Conservation (phyloP, 2,888 invertebrate species). For the Venustoraphidia nigricollis region DNA sequence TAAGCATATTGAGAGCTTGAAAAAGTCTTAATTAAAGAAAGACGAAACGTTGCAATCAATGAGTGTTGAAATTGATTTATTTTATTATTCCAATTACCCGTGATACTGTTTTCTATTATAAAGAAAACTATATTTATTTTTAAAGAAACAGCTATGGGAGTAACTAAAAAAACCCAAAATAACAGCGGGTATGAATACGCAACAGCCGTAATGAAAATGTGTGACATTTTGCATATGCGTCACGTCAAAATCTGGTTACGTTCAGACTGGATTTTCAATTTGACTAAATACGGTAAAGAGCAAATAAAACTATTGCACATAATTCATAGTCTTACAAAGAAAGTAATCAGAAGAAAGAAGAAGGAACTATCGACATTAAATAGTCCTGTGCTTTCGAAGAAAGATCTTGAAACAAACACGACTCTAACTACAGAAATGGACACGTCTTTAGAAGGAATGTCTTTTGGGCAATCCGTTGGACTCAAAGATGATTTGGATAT, state of each 20-base stretch:
- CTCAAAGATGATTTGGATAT: constrained; percentile 65
- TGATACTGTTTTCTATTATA: too few relatives aligned
- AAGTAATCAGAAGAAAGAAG: constrained; percentile 50
- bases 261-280: constrained; percentile 60
- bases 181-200: constrained; percentile 73
- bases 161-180: constrained; percentile 67
- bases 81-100: too few relatives aligned
- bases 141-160: constrained; percentile 77
- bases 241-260: constrained; percentile 68
- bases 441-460: constrained; percentile 43
- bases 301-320: constrained; percentile 59
- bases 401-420: constrained; percentile 24
- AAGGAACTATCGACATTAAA: constrained; percentile 36
- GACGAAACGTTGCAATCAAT: too few relatives aligned
- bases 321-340: constrained; percentile 68
- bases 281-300: constrained; percentile 57
- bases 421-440: constrained; percentile 21
- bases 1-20: too few relatives aligned
- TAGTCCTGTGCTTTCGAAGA: constrained; percentile 25
- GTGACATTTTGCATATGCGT: constrained; percentile 67
- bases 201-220: constrained; percentile 82
- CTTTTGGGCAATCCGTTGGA: constrained; percentile 40
- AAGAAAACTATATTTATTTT: neutral
- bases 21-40: too few relatives aligned
- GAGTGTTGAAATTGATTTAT: too few relatives aligned